A percentile compares a stretch with the other conserved stretches of the same genome.
These are phyloP conservation scores for Teleogryllus oceanicus DNA, from an alignment of 2,888 invertebrate genomes.

Conservation along the genomic window DNA sequence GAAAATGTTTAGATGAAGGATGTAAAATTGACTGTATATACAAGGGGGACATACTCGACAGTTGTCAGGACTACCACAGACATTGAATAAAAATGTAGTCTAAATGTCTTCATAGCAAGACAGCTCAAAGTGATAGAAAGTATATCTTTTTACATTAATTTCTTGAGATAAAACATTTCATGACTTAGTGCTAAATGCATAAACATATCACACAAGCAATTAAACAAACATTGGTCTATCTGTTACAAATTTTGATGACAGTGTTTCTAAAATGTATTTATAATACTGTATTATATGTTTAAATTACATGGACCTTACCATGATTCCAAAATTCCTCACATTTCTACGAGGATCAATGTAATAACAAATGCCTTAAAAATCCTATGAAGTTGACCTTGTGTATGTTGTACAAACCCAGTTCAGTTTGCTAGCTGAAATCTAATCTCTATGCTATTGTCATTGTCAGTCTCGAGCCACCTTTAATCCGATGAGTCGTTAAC, in stretches of 20 bases:
- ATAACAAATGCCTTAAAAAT: constrained; percentile 18
- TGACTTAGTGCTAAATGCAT: constrained; percentile 1
- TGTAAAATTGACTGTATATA: constrained; percentile 11
- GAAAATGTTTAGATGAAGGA: constrained; percentile 1
- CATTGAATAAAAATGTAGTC: constrained; percentile 9
- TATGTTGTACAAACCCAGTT: constrained; percentile 7
- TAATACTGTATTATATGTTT: not conserved
- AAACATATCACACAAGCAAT: constrained; percentile 10
- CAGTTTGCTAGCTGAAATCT: constrained; percentile 3
- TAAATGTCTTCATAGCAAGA: not conserved
- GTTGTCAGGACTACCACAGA: constrained; percentile 10
- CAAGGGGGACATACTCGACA: not conserved
- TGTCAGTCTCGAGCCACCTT: constrained; percentile 10
- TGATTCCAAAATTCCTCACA: constrained; percentile 3
- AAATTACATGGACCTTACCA: constrained; percentile 18
- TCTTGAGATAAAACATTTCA: not conserved
- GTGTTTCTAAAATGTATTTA: not conserved
- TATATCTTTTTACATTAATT: not conserved
- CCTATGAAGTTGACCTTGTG: constrained; percentile 18
- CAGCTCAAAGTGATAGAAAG: not conserved
- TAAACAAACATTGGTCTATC: not conserved
- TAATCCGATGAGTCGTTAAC: not conserved
- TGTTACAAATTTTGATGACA: constrained; percentile 11
- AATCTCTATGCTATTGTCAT: constrained; percentile 18
- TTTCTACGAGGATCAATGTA: not conserved